phyloP scores from a whole-genome alignment of 2,797 vertebrate genomes.

The Chanos chanos region DNA sequence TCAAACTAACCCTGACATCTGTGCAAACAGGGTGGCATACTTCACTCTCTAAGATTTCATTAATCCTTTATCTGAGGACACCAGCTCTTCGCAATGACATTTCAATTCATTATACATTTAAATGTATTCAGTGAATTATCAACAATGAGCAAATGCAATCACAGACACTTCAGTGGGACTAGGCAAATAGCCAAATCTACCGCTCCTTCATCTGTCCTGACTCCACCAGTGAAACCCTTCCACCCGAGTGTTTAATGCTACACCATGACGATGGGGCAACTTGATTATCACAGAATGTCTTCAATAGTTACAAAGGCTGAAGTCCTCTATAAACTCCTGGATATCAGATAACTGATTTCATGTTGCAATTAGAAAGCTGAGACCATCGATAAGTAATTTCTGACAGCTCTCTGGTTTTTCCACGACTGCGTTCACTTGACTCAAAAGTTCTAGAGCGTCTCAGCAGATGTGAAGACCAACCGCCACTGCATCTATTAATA shows the following conservation, averaged over 20 bases:
- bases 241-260: neutral
- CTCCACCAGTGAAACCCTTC: neutral
- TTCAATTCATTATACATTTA: constrained; percentile 28
- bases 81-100: constrained; percentile 3
- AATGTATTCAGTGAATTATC: constrained; percentile 39
- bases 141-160: constrained; percentile 28
- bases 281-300: neutral
- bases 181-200: neutral
- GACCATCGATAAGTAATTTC: too few relatives aligned
- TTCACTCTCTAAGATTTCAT: neutral
- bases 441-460: neutral
- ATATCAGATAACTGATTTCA: too few relatives aligned
- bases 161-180: neutral
- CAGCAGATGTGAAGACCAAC: constrained; percentile 6
- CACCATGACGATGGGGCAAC: neutral
- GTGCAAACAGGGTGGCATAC: constrained; percentile 1
- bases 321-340: too few relatives aligned
- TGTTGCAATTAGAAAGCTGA: too few relatives aligned
- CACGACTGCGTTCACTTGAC: neutral
- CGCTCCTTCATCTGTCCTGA: neutral
- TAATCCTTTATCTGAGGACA: constrained; percentile 19
- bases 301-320: neutral
- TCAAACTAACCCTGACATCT: neutral
- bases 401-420: neutral
- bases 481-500: constrained; percentile 20